These are phyloP conservation scores for Colistium nudipinnis DNA, from an alignment of 2,113 vertebrate genomes.

Conservation along the genomic window DNA sequence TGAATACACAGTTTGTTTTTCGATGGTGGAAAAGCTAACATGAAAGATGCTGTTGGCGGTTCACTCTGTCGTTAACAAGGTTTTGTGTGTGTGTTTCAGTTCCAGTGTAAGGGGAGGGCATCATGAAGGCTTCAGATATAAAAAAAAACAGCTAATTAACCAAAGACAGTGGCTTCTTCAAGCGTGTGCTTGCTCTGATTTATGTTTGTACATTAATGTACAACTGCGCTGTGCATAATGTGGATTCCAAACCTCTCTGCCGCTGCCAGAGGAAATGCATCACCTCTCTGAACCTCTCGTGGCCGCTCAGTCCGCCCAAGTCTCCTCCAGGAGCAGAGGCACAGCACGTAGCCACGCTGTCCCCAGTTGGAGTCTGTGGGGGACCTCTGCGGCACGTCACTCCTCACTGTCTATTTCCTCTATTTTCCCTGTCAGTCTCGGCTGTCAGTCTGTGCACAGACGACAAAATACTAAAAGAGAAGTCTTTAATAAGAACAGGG, in stretches of 20 bases:
- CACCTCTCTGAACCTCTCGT: conserved; percentile 24
- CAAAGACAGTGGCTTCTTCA: too few species aligned
- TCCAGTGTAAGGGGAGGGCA: not conserved
- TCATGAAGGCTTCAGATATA: too few species aligned
- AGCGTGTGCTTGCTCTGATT: too few species aligned
- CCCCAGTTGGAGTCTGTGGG: not conserved
- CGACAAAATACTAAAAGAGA: not conserved
- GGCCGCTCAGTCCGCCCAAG: conserved; percentile 3
- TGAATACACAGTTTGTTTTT: conserved; percentile 7
- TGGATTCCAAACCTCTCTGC: not conserved
- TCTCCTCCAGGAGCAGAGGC: not conserved
- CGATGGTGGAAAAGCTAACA: conserved; percentile 1
- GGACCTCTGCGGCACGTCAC: conserved; percentile 12
- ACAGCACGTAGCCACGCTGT: not conserved
- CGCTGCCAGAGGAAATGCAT: conserved; percentile 7
- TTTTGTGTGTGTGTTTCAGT: not conserved
- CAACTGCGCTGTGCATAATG: not conserved
- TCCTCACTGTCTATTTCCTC: not conserved
- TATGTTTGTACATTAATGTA: too few species aligned
- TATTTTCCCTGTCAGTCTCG: not conserved
- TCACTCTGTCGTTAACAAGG: not conserved
- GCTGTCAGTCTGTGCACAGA: conserved; percentile 1
- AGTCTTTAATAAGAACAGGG: not conserved
- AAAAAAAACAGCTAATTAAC: not conserved
- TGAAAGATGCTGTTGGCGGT: conserved; percentile 16